These are phyloP conservation scores for Stigmatopora argus DNA, from an alignment of 2,113 vertebrate genomes.

Conservation along the genomic window DNA sequence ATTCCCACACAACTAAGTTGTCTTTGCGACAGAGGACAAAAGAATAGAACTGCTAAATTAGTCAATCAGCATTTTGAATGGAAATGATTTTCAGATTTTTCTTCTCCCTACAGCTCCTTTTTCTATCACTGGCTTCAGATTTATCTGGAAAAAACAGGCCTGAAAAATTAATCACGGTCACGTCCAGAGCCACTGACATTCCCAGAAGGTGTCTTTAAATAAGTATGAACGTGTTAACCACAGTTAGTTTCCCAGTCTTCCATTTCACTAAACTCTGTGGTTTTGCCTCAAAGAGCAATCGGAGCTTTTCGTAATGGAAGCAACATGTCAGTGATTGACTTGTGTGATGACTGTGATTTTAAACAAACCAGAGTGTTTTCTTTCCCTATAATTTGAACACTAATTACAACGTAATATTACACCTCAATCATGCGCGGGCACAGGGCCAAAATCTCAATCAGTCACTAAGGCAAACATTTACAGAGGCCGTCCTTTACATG, in stretches of 20 bases:
- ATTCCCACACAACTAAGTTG: slow-evolving; percentile 29
- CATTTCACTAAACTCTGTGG: slow-evolving; percentile 18
- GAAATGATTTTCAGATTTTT: slow-evolving; percentile 53
- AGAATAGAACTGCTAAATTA: slow-evolving; percentile 48
- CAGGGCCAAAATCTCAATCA: slow-evolving; percentile 9
- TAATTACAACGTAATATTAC: slow-evolving; percentile 5
- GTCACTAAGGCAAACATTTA: slow-evolving; percentile 15
- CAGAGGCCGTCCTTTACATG: slow-evolving; percentile 5
- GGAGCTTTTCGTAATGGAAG: slow-evolving; percentile 8
- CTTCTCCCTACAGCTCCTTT: slow-evolving; percentile 24
- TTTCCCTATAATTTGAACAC: slow-evolving; percentile 16
- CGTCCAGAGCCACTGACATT: slow-evolving; percentile 47
- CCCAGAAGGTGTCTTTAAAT: slow-evolving; percentile 51
- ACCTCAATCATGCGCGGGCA: neutral
- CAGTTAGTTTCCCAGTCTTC: slow-evolving; percentile 5
- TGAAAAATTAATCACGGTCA: slow-evolving; percentile 67
- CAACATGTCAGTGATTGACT: neutral
- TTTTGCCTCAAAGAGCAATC: neutral
- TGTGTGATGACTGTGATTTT: slow-evolving; percentile 7
- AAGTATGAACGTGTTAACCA: slow-evolving; percentile 14
- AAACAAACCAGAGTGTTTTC: slow-evolving; percentile 2
- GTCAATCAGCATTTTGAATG: slow-evolving; percentile 62
- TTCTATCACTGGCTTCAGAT: slow-evolving; percentile 46
- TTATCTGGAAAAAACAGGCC: slow-evolving; percentile 61
- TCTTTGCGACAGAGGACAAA: slow-evolving; percentile 55